Percentiles rank a stretch among this genome's conserved stretches.
Evolutionary conservation across 92 coral and sea anemone species (phyloP).

Genomic region (Chrysogorgia sp.): DNA sequence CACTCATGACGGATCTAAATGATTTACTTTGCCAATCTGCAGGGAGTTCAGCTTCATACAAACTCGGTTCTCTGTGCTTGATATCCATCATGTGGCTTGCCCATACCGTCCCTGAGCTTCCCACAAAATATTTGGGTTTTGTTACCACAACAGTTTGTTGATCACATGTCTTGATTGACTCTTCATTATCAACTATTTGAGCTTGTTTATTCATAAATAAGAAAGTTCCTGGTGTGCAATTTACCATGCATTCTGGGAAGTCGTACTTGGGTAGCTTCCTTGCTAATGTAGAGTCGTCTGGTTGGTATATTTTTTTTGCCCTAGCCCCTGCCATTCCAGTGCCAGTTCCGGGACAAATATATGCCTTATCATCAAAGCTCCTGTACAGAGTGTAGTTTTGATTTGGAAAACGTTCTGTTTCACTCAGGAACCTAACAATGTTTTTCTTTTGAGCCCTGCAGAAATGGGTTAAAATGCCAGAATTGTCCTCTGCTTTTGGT

Average conservation of each 20-base stretch:
- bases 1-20: conserved; percentile 40
- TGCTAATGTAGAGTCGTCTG: conserved; percentile 15
- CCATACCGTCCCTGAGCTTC: conserved; percentile 38
- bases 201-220: conserved; percentile 55
- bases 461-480: conserved; percentile 62
- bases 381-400: conserved; percentile 42
- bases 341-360: conserved; percentile 37
- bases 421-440: conserved; percentile 52
- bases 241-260: not conserved
- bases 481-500: conserved; percentile 59
- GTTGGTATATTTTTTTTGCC: conserved; percentile 53
- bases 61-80: conserved; percentile 5
- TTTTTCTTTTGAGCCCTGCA: conserved; percentile 67
- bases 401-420: conserved; percentile 51
- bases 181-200: conserved; percentile 22
- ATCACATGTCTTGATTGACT: conserved; percentile 6
- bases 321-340: conserved; percentile 42
- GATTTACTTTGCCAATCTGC: conserved; percentile 58
- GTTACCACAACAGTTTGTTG: conserved; percentile 25
- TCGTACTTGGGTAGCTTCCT: conserved; percentile 66
- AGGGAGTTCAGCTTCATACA: conserved; percentile 31
- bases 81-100: conserved; percentile 25
- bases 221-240: conserved; percentile 17
- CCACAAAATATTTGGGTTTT: conserved; percentile 8
- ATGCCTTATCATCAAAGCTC: conserved; percentile 37